phyloP scores from a whole-genome alignment of 2,113 vertebrate genomes.

The Oryctolagus cuniculus region DNA sequence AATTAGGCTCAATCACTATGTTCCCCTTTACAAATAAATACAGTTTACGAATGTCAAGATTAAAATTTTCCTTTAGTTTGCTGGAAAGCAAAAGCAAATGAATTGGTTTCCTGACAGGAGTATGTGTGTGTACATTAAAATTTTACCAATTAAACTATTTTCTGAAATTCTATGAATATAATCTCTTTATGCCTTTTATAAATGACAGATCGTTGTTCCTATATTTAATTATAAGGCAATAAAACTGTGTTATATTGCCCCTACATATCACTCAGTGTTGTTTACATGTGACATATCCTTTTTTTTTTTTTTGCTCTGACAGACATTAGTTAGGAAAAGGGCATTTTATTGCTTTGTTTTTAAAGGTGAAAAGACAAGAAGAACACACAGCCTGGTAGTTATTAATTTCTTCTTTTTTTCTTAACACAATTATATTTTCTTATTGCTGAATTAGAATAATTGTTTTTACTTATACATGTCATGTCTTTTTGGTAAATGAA shows the following conservation, averaged over 20 bases:
- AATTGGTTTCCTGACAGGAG: not conserved
- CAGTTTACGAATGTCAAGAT: constrained; percentile 21
- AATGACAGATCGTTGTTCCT: not conserved
- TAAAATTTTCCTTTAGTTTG: not conserved
- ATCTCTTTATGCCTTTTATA: not conserved
- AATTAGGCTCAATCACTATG: constrained; percentile 39
- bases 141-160: not conserved
- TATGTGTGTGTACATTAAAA: not conserved
- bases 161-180: not conserved
- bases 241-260: not conserved
- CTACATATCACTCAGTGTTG: not conserved
- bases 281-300: not conserved
- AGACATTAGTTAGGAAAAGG: not conserved
- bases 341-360: not conserved
- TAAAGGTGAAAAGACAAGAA: constrained; percentile 19
- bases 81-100: not conserved
- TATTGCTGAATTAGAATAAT: constrained; percentile 57
- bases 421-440: constrained; percentile 21
- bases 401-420: constrained; percentile 50
- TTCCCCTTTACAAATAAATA: not conserved
- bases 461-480: not conserved
- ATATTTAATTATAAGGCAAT: not conserved
- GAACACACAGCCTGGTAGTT: not conserved
- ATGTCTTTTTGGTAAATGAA: constrained; percentile 38
- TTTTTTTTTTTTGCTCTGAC: not conserved